A percentile compares a stretch with the other conserved stretches of the same genome.
phyloP scores from a whole-genome alignment of 2,888 invertebrate genomes.

The Cheilosia impressa region DNA sequence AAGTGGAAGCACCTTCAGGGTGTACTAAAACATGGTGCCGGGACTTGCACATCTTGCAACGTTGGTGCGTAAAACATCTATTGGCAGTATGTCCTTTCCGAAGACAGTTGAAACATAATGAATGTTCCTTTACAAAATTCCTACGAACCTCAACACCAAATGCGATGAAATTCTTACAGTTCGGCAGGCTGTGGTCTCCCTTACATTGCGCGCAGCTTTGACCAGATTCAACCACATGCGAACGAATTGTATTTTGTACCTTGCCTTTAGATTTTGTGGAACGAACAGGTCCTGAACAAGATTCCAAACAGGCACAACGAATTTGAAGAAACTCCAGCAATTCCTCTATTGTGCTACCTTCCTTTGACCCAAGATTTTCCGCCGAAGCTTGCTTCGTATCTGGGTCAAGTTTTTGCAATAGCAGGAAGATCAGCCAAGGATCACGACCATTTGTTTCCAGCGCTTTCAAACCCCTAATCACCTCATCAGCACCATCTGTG shows the following conservation, averaged over 20 bases:
- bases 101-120: background rate
- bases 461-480: too few species aligned
- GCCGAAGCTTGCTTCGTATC: background rate
- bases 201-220: background rate
- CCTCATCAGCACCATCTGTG: too few species aligned
- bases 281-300: background rate
- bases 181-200: background rate
- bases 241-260: too few species aligned
- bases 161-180: background rate
- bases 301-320: background rate
- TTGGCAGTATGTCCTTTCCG: background rate
- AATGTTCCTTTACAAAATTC: background rate
- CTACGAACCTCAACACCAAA: background rate
- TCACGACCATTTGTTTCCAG: too few species aligned
- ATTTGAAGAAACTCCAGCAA: background rate
- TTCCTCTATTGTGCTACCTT: background rate
- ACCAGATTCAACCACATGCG: too few species aligned
- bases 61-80: background rate
- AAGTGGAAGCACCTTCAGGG: background rate
- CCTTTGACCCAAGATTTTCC: background rate
- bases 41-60: background rate
- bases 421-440: background rate
- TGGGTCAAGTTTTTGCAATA: background rate
- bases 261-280: too few species aligned
- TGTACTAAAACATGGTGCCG: background rate